Base-by-base conservation (phyloP, 2,888 invertebrate genomes). In the Leucozona laternaria region DNA sequence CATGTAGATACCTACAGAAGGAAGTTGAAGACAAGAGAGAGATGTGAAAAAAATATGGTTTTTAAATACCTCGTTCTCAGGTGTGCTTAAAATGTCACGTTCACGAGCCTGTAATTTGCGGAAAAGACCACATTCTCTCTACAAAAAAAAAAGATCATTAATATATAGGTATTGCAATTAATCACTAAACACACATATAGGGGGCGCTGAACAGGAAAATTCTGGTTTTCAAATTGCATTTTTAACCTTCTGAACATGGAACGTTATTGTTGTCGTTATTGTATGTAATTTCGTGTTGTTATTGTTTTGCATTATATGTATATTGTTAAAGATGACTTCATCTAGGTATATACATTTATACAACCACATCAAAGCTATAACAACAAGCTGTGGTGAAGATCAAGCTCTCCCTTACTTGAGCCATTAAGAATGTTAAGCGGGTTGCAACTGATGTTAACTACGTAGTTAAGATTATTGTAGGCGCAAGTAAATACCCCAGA, bases 51-150 rank as follows among this genome's bases (percentile, higher is more conserved):
- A 62, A 62, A 40, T 13, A 37, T 22, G n/a, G 3, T n/a, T 28
- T 31, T 28, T 13, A 62, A 40, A n/a, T 43, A 62, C 4, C 43
- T 45, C 28, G 13, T 13, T 48, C 48, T 48, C 48, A 66, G 48
- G 66, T 66, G 66, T 66, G 15, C 15, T 48, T 13, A 4, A 66
- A 66, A 48, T 66, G 66, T 66, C 66, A 66, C 48, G 48, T 66
- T 66, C n/a, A 66, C 28, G 48, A 66, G 28, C 31, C 15, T 15
- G 48, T 66, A 31, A 66, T 20, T 34, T 20, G 31, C 10, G 7
- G 17, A 45, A 45, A 64, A 64, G 17, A 66, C 48, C 48, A 31
- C 66, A 66, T 66, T 66, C 66, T n/a, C 5, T 66, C n/a, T n/a
- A n/a, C 4, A 20, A 17, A n/a, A 55, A 20, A 37, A 31, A 45